These are phyloP conservation scores for Apantesis nais DNA, from an alignment of 2,888 invertebrate genomes.

Conservation along the genomic window DNA sequence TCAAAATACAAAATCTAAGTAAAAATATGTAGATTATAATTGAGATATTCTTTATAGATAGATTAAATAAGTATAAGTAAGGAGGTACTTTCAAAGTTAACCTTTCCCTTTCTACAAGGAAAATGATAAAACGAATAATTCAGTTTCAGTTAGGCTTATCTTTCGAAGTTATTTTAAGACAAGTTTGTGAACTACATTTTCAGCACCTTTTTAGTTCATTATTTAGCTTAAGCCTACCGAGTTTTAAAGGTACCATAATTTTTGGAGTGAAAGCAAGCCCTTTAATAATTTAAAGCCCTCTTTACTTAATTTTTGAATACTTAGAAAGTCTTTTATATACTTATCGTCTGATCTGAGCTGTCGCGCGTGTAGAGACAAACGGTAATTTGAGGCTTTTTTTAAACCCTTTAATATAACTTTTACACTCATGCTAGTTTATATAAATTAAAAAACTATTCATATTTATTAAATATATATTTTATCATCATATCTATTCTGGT, in stretches of 20 bases:
- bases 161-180: conserved; percentile 12
- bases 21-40: conserved; percentile 10
- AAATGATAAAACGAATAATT: conserved; percentile 19
- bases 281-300: conserved; percentile 32
- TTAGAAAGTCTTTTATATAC: background rate
- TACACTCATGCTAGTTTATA: background rate
- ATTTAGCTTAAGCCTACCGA: conserved; percentile 10
- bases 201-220: conserved; percentile 18
- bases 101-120: conserved; percentile 16
- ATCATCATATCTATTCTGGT: background rate
- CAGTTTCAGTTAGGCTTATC: conserved; percentile 17
- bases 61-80: conserved; percentile 2
- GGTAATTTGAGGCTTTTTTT: too few relatives aligned
- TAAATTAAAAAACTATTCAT: background rate
- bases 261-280: conserved; percentile 41
- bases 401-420: too few relatives aligned
- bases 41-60: conserved; percentile 14
- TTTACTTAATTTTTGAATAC: background rate
- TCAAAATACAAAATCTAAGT: background rate
- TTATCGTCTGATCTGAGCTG: background rate
- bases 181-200: conserved; percentile 22
- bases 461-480: background rate
- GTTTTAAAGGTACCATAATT: conserved; percentile 38
- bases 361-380: background rate
- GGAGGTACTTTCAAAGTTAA: conserved; percentile 4